These are phyloP conservation scores for Lochmaea capreae DNA, from an alignment of 2,888 invertebrate species.

Conservation along the genomic window DNA sequence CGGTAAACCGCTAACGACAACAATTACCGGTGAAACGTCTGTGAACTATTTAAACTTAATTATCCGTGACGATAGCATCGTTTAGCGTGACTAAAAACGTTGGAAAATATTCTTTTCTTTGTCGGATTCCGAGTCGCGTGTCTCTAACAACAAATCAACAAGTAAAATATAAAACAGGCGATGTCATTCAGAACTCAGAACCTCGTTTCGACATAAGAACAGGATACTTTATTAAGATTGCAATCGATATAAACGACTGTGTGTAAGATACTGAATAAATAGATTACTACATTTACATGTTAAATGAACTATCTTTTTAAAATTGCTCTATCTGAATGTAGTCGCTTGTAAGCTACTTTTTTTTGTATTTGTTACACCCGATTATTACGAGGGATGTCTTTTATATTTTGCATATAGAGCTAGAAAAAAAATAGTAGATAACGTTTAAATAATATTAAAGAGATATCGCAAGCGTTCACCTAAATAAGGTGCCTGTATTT, in stretches of 20 bases:
- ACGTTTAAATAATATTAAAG: too few species aligned
- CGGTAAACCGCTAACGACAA: background rate
- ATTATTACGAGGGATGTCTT: too few species aligned
- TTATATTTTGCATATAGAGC: too few species aligned
- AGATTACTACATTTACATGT: too few species aligned
- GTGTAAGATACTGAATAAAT: too few species aligned
- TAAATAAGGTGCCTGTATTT: too few species aligned
- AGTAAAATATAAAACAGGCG: background rate
- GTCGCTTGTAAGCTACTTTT: too few species aligned
- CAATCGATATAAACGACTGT: background rate
- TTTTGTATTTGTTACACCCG: too few species aligned
- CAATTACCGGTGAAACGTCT: background rate
- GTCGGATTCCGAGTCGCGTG: background rate
- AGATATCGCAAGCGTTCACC: too few species aligned
- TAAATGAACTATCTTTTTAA: too few species aligned
- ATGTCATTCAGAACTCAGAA: background rate
- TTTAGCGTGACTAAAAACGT: constrained; percentile 1
- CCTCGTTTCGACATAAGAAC: background rate
- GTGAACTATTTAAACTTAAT: constrained; percentile 9
- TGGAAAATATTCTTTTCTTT: background rate
- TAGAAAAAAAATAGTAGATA: too few species aligned
- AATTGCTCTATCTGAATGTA: too few species aligned
- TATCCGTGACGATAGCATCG: background rate
- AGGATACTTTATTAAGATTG: background rate
- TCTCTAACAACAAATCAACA: background rate